phyloP scores from a whole-genome alignment of 2,888 invertebrate genomes.

The Ormyrus rosae region DNA sequence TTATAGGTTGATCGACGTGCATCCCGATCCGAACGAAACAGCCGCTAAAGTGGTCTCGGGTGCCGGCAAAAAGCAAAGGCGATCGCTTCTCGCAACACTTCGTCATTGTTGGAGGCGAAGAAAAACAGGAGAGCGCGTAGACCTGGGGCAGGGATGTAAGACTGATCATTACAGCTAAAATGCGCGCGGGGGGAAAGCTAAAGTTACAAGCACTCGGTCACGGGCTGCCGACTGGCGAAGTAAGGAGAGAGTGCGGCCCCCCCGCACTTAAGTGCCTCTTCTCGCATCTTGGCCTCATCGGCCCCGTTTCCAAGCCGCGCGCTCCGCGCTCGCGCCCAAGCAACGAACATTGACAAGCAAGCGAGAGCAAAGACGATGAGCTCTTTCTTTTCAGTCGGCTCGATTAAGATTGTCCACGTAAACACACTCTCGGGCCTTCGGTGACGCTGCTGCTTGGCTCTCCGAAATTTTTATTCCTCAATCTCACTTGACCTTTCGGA shows the following conservation, averaged over 20 bases:
- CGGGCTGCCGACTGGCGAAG: constrained; percentile 60
- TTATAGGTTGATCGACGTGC: no score
- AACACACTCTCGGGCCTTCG: constrained; percentile 62
- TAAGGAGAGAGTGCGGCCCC: constrained; percentile 56
- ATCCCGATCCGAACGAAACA: no score
- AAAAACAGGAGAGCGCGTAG: background rate
- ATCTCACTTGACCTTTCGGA: constrained; percentile 28
- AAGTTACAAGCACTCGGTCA: constrained; percentile 66
- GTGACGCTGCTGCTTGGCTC: background rate
- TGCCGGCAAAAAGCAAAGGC: background rate
- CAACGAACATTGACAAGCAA: constrained; percentile 15
- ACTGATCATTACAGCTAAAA: constrained; percentile 27
- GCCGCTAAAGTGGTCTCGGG: no score
- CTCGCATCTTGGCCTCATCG: constrained; percentile 55
- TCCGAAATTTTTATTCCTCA: constrained; percentile 9
- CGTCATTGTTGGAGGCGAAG: constrained; percentile 31
- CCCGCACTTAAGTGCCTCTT: constrained; percentile 42
- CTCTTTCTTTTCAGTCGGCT: constrained; percentile 53
- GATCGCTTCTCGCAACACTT: constrained; percentile 16
- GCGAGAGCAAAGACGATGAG: constrained; percentile 13
- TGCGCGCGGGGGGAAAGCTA: constrained; percentile 1
- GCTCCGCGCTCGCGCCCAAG: background rate
- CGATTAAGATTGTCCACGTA: constrained; percentile 73
- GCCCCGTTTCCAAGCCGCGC: constrained; percentile 55
- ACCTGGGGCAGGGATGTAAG: background rate